Conservation (phyloP, 2,888 invertebrate species). For the Dugesia japonica region DNA sequence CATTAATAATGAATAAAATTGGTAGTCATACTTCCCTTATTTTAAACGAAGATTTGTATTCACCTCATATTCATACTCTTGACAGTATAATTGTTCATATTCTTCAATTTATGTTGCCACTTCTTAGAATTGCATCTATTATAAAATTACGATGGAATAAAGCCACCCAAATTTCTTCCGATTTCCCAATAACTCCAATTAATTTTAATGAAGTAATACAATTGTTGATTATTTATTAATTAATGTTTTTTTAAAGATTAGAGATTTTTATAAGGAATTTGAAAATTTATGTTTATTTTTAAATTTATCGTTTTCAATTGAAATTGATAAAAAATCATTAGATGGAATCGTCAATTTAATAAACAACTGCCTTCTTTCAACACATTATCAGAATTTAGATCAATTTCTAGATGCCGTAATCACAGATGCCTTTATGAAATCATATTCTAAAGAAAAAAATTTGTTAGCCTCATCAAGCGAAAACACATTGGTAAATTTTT, state of each 20-base stretch:
- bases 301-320: background rate
- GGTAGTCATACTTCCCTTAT: background rate
- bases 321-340: background rate
- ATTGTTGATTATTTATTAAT: background rate
- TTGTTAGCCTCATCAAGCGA: background rate
- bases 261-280: background rate
- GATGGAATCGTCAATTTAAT: background rate
- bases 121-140: slow-evolving; percentile 4
- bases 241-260: too few relatives aligned
- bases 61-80: background rate
- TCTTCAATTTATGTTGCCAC: slow-evolving; percentile 1
- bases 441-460: background rate
- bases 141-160: background rate
- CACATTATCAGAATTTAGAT: background rate
- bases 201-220: background rate
- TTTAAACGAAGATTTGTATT: background rate
- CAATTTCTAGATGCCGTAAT: background rate
- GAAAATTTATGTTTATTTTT: background rate
- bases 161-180: background rate
- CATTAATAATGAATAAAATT: background rate
- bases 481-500: background rate
- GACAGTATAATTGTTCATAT: background rate
- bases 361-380: background rate
- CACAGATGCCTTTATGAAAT: background rate
- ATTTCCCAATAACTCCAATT: background rate